phyloP scores from a whole-genome alignment of 2,113 vertebrate genomes.

The Chlorodrepanis virens region DNA sequence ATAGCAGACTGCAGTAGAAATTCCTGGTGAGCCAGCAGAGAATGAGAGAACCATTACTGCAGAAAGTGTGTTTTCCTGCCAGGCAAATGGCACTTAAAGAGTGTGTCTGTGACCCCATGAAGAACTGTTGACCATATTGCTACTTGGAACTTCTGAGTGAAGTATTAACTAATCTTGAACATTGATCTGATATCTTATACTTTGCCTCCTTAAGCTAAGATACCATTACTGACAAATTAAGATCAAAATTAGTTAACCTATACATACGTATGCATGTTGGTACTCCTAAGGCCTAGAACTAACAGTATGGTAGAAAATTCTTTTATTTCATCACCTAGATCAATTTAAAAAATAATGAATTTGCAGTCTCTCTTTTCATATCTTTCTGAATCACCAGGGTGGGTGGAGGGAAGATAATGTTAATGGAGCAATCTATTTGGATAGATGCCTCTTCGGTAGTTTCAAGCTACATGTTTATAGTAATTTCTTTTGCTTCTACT shows the following conservation, averaged over 20 bases:
- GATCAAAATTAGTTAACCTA: not conserved
- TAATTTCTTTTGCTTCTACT: not conserved
- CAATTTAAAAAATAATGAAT: not conserved
- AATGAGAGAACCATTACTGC: not conserved
- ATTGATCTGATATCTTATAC: not conserved
- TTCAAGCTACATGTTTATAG: not conserved
- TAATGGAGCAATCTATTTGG: not conserved
- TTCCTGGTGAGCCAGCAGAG: not conserved
- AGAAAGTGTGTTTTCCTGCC: not conserved
- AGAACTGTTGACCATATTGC: not conserved
- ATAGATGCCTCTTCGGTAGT: not conserved
- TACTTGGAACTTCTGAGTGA: not conserved
- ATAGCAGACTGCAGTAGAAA: not conserved
- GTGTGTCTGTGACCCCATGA: accelerated
- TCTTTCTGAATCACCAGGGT: not conserved
- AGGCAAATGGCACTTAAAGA: not conserved
- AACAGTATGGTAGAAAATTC: not conserved
- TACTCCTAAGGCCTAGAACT: not conserved
- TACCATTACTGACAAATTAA: not conserved
- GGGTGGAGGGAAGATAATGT: not conserved
- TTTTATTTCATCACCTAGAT: not conserved
- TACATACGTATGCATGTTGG: not conserved
- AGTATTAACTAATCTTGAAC: not conserved
- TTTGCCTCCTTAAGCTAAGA: not conserved
- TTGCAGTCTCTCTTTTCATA: not conserved